Evolutionary conservation across 30 jellyfish, hydroid and myxozoan genomes (phyloP), one percentile per base, ranked within the genome.

Genomic region (Hydractinia symbiolongicarpus): DNA sequence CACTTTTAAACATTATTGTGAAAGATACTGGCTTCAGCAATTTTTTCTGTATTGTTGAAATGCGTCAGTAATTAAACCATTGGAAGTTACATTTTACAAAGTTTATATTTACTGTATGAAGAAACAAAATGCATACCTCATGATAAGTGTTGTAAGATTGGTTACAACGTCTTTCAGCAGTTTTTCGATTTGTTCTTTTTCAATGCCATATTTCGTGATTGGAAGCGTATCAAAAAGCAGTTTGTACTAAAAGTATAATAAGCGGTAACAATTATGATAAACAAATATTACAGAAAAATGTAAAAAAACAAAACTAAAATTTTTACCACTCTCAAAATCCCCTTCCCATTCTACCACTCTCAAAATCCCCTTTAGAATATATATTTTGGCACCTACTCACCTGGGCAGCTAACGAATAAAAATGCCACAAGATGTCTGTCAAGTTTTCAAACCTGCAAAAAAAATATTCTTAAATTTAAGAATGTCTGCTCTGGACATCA

Each of bases 161-260:
- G 83, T 15, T 11, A 83, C 94, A 57, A 90, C 72, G 9, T 54
- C 61, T 66, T 83, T 90, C 17, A 88, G 71, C 7, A 88, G 61
- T 75, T 72, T 55, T 66, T 88, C 96, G 15, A 85, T 77, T 49
- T 83, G 78, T 11, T 88, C 90, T 50, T 79, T 83, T 81, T 88
- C 96, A 16, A 73, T 82, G 19, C 94, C 96, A 54, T 55, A 55
- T 79, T 90, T 71, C 53, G 82, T 83, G 50, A 88, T 83, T 5
- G 96, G 96, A 81, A 88, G 76, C 0, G 94, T 88, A 74, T 88
- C 96, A 50, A 88, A 88, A 56, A 88, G 71, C 70, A 83, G 86
- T 69, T 88, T 88, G 81, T 75, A 83, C 96, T 88, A 67, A 7
- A 87, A 81, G 7, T 8, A 16, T 11, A 58, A 11, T 13, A 2